A percentile compares a stretch with the other conserved stretches of the same genome.
Conservation (phyloP, 1,140 invertebrate species). For the Megalopta genalis region DNA sequence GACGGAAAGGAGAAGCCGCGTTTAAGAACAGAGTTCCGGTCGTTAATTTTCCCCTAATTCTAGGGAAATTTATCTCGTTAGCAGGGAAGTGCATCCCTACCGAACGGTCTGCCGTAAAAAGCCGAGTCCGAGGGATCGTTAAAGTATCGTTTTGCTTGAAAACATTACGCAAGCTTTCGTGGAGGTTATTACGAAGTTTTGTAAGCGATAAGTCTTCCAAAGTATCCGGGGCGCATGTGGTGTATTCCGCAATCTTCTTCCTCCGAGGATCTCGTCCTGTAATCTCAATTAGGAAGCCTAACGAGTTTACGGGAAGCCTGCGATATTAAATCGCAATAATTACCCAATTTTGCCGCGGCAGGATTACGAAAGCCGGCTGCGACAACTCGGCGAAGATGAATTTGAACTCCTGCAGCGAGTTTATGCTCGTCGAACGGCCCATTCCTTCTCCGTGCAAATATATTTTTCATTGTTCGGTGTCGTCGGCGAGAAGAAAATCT, state of each 20-base stretch:
- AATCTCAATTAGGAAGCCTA: slow-evolving; percentile 51
- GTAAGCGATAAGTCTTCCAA: slow-evolving; percentile 44
- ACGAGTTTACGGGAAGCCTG: slow-evolving; percentile 44
- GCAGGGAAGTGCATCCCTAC: not conserved
- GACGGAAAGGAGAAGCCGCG: no score
- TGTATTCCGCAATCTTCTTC: slow-evolving; percentile 46
- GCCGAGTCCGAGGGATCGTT: slow-evolving; percentile 22
- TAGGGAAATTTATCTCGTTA: not conserved
- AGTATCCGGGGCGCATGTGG: slow-evolving; percentile 41
- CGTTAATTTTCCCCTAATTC: not conserved
- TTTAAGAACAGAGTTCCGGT: not conserved
- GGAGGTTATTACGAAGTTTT: slow-evolving; percentile 50
- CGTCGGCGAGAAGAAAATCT: no score
- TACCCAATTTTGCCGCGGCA: slow-evolving; percentile 33
- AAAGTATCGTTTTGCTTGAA: slow-evolving; percentile 46
- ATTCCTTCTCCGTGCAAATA: not conserved
- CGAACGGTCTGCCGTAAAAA: slow-evolving; percentile 7
- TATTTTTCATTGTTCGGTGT: no score
- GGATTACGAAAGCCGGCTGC: slow-evolving; percentile 31
- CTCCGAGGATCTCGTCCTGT: slow-evolving; percentile 31
- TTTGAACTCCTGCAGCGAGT: not conserved
- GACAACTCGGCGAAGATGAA: slow-evolving; percentile 36
- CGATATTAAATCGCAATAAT: slow-evolving; percentile 51
- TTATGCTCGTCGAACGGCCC: not conserved
- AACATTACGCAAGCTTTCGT: slow-evolving; percentile 37